These are phyloP conservation scores for Drosophila pruinosa DNA, from an alignment of 1,140 invertebrate species.

Conservation along the genomic window DNA sequence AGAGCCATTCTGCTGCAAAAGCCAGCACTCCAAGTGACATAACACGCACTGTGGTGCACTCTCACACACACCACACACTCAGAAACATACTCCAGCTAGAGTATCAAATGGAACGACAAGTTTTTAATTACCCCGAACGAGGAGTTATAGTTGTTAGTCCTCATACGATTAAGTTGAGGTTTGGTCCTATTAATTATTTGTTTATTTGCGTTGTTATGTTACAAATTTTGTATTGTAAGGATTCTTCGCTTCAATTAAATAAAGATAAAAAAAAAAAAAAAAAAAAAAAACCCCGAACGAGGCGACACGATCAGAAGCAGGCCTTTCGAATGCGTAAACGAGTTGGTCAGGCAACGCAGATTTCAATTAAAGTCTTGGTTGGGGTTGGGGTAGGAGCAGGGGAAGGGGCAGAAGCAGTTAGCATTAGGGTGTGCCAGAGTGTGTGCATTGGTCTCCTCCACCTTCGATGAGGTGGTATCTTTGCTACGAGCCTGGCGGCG, in stretches of 20 bases:
- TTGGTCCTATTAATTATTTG: too few relatives aligned
- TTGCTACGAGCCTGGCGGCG: constrained; percentile 33
- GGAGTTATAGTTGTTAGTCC: too few relatives aligned
- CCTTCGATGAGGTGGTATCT: constrained; percentile 48
- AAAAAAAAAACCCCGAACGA: constrained; percentile 46
- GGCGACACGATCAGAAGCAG: constrained; percentile 15
- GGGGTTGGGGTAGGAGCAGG: background rate
- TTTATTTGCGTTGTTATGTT: too few relatives aligned
- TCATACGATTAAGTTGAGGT: too few relatives aligned
- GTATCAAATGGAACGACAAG: constrained; percentile 73
- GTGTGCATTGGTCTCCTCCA: constrained; percentile 40
- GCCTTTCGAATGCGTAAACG: constrained; percentile 79
- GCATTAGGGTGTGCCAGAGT: constrained; percentile 67
- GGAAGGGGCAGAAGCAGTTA: constrained; percentile 23
- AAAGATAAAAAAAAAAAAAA: too few relatives aligned
- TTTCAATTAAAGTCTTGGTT: constrained; percentile 62
- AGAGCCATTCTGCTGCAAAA: background rate
- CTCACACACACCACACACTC: background rate
- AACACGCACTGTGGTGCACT: constrained; percentile 4
- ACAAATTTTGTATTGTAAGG: too few relatives aligned
- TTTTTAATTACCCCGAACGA: constrained; percentile 68
- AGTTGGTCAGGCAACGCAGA: constrained; percentile 60
- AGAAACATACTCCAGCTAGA: constrained; percentile 15
- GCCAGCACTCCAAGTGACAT: background rate
- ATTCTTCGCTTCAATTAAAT: too few relatives aligned